Conservation (phyloP, 2,888 invertebrate species). For the Formica aserva region DNA sequence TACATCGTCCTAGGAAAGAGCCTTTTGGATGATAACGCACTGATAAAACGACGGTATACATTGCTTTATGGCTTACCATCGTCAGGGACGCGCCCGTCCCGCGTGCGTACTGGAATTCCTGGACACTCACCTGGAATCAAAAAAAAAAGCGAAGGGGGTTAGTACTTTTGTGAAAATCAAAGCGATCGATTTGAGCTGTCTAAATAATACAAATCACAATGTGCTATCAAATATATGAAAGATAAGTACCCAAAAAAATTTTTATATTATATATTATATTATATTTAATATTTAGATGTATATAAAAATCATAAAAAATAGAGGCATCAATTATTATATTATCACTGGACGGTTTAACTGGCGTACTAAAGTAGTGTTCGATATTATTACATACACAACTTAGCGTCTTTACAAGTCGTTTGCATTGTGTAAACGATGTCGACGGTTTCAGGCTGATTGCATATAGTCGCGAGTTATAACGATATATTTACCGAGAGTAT, state of each 20-base stretch:
- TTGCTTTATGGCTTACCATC: slow-evolving; percentile 76
- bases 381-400: background rate
- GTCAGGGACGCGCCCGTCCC: slow-evolving; percentile 74
- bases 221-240: background rate
- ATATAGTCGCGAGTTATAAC: background rate
- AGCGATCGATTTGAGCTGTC: background rate
- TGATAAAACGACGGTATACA: slow-evolving; percentile 59
- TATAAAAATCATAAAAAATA: background rate
- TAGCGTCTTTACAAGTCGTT: background rate
- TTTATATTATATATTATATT: too few species aligned
- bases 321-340: background rate
- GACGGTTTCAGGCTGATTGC: background rate
- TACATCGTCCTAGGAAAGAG: slow-evolving; percentile 15
- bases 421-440: background rate
- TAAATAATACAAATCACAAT: background rate
- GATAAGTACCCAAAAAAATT: too few species aligned
- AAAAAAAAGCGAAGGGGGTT: slow-evolving; percentile 36
- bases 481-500: background rate
- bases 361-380: background rate
- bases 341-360: too few species aligned
- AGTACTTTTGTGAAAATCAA: background rate
- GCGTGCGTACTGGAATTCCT: slow-evolving; percentile 76
- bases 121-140: slow-evolving; percentile 81
- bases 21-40: slow-evolving; percentile 12
- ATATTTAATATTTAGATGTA: too few species aligned